These are phyloP conservation scores for Platorchestia sp. DNA, from an alignment of 1,140 invertebrate genomes.

Conservation along the genomic window DNA sequence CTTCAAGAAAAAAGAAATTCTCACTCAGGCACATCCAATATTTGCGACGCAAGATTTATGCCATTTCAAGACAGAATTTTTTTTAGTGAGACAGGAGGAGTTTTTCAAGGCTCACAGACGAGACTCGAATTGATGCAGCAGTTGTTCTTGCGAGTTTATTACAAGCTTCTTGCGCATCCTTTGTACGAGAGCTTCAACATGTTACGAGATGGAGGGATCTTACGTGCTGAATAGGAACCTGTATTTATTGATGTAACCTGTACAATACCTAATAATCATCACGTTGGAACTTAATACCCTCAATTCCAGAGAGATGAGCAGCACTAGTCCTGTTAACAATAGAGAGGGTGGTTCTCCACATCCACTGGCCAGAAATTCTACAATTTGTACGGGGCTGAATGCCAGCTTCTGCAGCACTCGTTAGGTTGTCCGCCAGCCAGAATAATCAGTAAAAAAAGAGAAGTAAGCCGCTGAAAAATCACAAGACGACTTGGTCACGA, in stretches of 20 bases:
- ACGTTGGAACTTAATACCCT: neutral
- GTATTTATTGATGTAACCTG: neutral
- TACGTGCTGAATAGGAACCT: neutral
- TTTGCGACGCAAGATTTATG: neutral
- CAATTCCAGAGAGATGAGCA: too few species aligned
- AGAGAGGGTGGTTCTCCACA: neutral
- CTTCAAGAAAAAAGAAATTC: neutral
- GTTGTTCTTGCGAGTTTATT: neutral
- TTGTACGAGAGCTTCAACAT: neutral
- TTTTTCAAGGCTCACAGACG: neutral
- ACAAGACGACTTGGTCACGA: neutral
- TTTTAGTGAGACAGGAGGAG: neutral
- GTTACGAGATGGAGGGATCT: neutral
- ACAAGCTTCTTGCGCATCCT: neutral
- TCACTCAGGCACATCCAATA: neutral
- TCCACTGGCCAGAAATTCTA: neutral
- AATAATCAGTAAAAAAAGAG: neutral
- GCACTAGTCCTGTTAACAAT: too few species aligned
- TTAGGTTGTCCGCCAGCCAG: neutral
- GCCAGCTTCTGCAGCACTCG: neutral
- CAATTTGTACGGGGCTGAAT: neutral
- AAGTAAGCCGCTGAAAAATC: neutral
- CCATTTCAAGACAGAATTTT: neutral
- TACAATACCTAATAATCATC: neutral
- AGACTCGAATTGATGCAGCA: neutral